Evolutionary conservation across 1,140 invertebrate genomes (phyloP), one percentile per base, ranked within the genome.

Genomic region (Branchinecta lynchi): DNA sequence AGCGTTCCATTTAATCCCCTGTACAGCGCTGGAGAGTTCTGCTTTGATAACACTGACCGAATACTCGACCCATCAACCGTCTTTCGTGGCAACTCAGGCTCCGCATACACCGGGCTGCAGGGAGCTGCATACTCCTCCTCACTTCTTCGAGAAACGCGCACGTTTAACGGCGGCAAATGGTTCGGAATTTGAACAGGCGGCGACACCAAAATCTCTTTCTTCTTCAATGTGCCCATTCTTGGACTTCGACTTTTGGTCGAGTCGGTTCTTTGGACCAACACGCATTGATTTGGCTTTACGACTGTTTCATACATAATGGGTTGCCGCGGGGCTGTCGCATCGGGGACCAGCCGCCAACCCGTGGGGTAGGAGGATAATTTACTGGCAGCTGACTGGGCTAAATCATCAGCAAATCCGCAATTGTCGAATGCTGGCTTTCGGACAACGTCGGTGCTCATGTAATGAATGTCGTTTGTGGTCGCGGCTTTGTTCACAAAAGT

Each of bases 361-460:
- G 46, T 51, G 9, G 46, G 46, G 46, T 51, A 51, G 9, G 46
- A 51, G 9, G 46, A n/a, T 51, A 51, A 51, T 51, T 51, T 51
- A 51, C 9, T 9, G n/a, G n/a, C 46, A 51, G 46, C 46, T 51
- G 46, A 9, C n/a, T n/a, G n/a, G n/a, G n/a, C n/a, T n/a, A n/a
- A n/a, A n/a, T 51, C 46, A 9, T 51, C 46, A 51, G 46, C 46
- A 51, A 51, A 51, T 51, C 9, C 46, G n/a, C 46, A 51, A 51
- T 51, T 51, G 46, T 9, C 46, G n/a, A 51, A 9, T 9, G 9
- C 46, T n/a, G 46, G 46, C n/a, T 51, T 51, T 9, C 46, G 46
- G 46, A 51, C 46, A n/a, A 51, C 46, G n/a, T 51, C 46, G n/a
- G 46, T 51, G n/a, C 46, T 51, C 46, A 51, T 51, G 46, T 51